phyloP scores from a whole-genome alignment of 1,140 invertebrate genomes.

The Agrilus planipennis region DNA sequence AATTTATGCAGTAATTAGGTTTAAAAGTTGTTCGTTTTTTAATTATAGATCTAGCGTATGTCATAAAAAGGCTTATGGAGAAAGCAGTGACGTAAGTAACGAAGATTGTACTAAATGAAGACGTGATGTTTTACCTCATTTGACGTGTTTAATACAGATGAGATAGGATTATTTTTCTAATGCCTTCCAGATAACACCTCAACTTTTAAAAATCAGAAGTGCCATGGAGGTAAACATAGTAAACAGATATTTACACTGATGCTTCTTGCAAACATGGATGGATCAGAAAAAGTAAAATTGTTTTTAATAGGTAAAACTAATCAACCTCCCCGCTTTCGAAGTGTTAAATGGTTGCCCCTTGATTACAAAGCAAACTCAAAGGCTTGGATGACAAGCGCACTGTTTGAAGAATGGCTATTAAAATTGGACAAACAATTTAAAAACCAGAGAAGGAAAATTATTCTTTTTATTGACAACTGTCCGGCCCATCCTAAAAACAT shows the following conservation, averaged over 20 bases:
- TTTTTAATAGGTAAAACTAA: conserved; percentile 26
- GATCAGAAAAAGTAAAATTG: conserved; percentile 34
- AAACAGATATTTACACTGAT: conserved; percentile 34
- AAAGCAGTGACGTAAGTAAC: too few species aligned
- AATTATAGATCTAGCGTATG: too few species aligned
- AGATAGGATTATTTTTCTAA: conserved; percentile 38
- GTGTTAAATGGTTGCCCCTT: conserved; percentile 28
- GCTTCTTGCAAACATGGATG: conserved; percentile 32
- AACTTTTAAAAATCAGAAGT: conserved; percentile 17
- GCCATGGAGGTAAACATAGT: too few species aligned
- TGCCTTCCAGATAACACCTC: conserved; percentile 28
- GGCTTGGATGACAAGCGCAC: conserved; percentile 35
- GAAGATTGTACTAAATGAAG: conserved; percentile 1
- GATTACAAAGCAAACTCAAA: conserved; percentile 35
- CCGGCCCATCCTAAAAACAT: conserved; percentile 22
- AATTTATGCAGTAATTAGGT: too few species aligned
- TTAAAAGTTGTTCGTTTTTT: too few species aligned
- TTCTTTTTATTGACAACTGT: conserved; percentile 39
- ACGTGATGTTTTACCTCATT: conserved; percentile 1
- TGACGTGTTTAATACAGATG: too few species aligned
- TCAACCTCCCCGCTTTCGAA: conserved; percentile 16
- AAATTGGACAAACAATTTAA: conserved; percentile 28
- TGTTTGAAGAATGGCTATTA: conserved; percentile 30
- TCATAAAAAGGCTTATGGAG: too few species aligned
- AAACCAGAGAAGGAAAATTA: conserved; percentile 32